A percentile compares a stretch with the other conserved stretches of the same genome.
Conservation (phyloP, 1,140 invertebrate genomes). For the Camponotus vicinus region DNA sequence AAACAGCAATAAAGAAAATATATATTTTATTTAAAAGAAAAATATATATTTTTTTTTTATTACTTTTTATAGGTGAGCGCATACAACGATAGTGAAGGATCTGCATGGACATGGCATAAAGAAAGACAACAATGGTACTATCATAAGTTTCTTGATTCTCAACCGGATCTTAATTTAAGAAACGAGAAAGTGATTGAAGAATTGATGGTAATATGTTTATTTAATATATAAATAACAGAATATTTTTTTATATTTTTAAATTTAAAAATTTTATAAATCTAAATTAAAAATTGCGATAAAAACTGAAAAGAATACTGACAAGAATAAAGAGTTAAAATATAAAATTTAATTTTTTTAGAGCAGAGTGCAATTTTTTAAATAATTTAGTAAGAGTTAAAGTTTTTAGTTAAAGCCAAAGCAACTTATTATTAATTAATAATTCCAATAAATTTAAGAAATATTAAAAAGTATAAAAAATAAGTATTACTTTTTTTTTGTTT, state of each 20-base stretch:
- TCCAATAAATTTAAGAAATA: neutral
- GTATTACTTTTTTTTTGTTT: too few species aligned
- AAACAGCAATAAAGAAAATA: neutral
- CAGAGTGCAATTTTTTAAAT: neutral
- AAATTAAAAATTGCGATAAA: neutral
- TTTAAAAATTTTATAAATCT: neutral
- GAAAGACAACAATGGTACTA: slow-evolving; percentile 88
- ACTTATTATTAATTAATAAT: slow-evolving; percentile 2
- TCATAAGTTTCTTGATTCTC: slow-evolving; percentile 87
- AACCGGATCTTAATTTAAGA: slow-evolving; percentile 90
- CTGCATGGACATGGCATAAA: slow-evolving; percentile 88
- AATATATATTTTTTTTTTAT: neutral
- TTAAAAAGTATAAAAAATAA: too few species aligned
- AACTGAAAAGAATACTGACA: neutral
- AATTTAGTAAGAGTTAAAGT: neutral
- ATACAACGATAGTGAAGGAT: slow-evolving; percentile 86
- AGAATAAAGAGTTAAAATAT: neutral
- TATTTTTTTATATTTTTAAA: neutral
- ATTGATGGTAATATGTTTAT: slow-evolving; percentile 86
- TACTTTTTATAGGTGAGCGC: slow-evolving; percentile 86
- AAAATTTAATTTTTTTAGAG: neutral
- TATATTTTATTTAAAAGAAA: neutral
- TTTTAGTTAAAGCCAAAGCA: neutral
- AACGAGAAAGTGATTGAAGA: slow-evolving; percentile 87
- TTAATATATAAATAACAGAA: neutral